Percentiles rank a stretch among this genome's conserved stretches.
Evolutionary conservation across 1,140 invertebrate genomes (phyloP).

Genomic region (Caenorhabditis remanei): DNA sequence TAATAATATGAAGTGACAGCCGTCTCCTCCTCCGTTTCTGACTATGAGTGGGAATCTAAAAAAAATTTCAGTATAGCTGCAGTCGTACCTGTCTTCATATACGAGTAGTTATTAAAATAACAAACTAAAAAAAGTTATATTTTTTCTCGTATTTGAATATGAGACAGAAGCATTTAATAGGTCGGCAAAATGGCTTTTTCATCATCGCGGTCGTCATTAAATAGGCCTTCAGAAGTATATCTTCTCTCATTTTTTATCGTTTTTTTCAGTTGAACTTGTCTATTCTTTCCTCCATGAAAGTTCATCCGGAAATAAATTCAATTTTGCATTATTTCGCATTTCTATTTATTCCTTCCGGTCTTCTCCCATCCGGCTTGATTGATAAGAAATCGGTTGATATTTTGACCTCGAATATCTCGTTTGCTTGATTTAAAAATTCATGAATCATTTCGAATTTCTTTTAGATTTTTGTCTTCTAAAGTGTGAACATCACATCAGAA

Average conservation of each 20-base stretch:
- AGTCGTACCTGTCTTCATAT: no score
- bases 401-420: neutral
- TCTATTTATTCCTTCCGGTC: neutral
- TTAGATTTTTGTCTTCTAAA: neutral
- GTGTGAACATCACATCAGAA: neutral
- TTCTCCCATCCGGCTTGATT: neutral
- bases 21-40: no score
- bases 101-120: no score
- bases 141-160: neutral
- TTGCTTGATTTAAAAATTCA: neutral
- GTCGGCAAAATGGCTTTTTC: neutral
- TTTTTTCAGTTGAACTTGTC: neutral
- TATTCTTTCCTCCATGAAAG: neutral
- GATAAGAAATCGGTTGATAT: neutral
- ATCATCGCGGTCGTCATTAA: conserved; percentile 2
- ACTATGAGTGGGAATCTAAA: no score
- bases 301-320: conserved; percentile 7
- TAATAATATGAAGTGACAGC: no score
- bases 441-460: conserved; percentile 14
- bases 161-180: neutral
- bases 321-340: neutral
- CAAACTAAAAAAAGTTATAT: neutral
- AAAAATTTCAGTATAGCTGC: no score
- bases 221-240: neutral
- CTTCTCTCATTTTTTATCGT: neutral